Percentiles rank a stretch among this genome's conserved stretches.
phyloP scores from a whole-genome alignment of 2,888 invertebrate genomes.

The Acronicta aceris region DNA sequence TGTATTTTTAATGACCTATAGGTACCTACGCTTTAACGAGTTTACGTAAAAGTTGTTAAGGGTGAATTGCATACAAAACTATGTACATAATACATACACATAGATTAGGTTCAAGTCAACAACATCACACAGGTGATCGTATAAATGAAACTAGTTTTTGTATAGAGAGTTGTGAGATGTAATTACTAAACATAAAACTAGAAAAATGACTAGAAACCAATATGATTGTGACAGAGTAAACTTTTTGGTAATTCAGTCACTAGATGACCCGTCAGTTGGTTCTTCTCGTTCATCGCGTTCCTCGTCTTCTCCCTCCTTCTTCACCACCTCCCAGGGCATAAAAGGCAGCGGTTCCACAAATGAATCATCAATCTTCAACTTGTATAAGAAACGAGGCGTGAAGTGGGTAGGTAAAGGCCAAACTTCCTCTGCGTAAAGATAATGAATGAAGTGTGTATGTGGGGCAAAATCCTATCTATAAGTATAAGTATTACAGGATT shows the following conservation, averaged over 20 bases:
- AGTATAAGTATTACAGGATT: no score
- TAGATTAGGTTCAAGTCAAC: no score
- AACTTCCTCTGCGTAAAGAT: slow-evolving; percentile 69
- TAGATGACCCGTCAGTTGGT: slow-evolving; percentile 69
- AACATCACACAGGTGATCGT: not conserved
- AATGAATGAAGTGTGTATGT: not conserved
- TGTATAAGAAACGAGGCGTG: slow-evolving; percentile 79
- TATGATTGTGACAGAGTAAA: not conserved
- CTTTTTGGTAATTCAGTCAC: slow-evolving; percentile 63
- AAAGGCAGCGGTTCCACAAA: slow-evolving; percentile 84
- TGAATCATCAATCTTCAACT: slow-evolving; percentile 82
- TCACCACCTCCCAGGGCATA: slow-evolving; percentile 83
- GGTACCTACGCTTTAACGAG: no score
- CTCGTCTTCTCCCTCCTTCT: slow-evolving; percentile 74
- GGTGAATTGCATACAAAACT: no score
- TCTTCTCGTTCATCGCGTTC: slow-evolving; percentile 63
- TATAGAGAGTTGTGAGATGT: not conserved
- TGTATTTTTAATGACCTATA: no score
- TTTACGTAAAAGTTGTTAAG: no score
- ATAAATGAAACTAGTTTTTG: no score
- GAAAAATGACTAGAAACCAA: slow-evolving; percentile 58
- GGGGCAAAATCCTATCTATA: no score
- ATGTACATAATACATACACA: no score
- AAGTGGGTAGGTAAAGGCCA: slow-evolving; percentile 84
- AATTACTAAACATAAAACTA: slow-evolving; percentile 9